phyloP scores from a whole-genome alignment of 2,888 invertebrate genomes.

The Hypomecis atomaria region DNA sequence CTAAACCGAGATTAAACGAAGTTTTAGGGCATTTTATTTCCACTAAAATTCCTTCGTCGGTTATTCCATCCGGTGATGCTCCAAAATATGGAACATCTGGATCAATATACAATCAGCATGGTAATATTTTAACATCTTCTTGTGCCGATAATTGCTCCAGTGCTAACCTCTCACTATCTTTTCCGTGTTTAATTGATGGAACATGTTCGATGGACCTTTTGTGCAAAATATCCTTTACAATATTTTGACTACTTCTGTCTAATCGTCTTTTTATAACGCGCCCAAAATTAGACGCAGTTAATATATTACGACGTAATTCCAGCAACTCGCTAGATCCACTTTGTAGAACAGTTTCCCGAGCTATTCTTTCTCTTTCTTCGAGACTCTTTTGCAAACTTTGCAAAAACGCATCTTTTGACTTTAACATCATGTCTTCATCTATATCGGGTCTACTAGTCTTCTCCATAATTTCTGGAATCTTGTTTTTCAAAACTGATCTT shows the following conservation, averaged over 20 bases:
- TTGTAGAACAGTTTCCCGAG: conserved; percentile 18
- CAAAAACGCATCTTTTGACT: neutral
- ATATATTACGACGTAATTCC: conserved; percentile 23
- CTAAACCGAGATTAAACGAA: neutral
- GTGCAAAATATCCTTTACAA: conserved; percentile 6
- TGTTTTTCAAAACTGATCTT: neutral
- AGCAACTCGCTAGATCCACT: conserved; percentile 27
- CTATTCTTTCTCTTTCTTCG: neutral
- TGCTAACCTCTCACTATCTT: neutral
- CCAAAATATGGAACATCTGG: neutral
- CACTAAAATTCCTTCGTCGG: neutral
- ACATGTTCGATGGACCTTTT: neutral
- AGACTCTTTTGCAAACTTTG: neutral
- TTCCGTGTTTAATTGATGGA: conserved; percentile 9
- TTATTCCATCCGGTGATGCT: neutral
- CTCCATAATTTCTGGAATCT: conserved; percentile 1
- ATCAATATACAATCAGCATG: neutral
- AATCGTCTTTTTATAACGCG: conserved; percentile 9
- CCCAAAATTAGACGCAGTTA: conserved; percentile 33
- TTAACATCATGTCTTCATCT: neutral
- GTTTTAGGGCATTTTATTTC: neutral
- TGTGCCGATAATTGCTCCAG: neutral
- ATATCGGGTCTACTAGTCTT: neutral
- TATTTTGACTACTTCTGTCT: conserved; percentile 3
- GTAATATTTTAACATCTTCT: neutral